Percentiles rank a stretch among this genome's conserved stretches.
These are phyloP conservation scores for Archilochus colubris DNA, from an alignment of 2,113 vertebrate species.

Conservation along the genomic window DNA sequence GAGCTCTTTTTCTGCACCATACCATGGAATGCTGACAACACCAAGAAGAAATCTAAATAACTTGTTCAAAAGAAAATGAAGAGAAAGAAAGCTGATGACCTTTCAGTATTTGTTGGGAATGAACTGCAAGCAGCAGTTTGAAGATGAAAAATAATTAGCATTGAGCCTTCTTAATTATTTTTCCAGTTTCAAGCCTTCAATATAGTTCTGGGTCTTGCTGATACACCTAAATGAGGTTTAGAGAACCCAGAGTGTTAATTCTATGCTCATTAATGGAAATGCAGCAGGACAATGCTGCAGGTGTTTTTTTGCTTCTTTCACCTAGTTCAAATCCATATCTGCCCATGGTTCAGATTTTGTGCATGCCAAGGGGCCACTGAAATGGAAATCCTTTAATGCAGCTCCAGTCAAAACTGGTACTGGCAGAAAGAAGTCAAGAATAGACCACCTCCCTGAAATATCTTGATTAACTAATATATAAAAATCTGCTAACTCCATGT, in stretches of 20 bases:
- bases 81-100: constrained; percentile 53
- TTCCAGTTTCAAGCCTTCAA: constrained; percentile 65
- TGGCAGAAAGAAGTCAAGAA: neutral
- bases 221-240: constrained; percentile 68
- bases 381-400: constrained; percentile 17
- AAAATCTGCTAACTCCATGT: neutral
- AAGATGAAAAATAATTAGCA: constrained; percentile 73
- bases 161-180: constrained; percentile 73
- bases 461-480: neutral
- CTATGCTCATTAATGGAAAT: constrained; percentile 57
- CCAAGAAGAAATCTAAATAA: constrained; percentile 52
- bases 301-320: constrained; percentile 27
- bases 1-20: neutral
- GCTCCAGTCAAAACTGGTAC: neutral
- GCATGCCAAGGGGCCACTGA: neutral
- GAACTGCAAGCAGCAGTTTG: constrained; percentile 55
- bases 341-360: constrained; percentile 17
- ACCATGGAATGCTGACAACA: neutral
- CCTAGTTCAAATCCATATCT: constrained; percentile 7
- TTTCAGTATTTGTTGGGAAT: constrained; percentile 63
- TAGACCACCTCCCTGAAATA: neutral
- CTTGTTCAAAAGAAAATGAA: constrained; percentile 27
- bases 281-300: neutral
- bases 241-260: constrained; percentile 52
- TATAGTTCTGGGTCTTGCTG: constrained; percentile 54